A percentile compares a stretch with the other conserved stretches of the same genome.
Conservation (phyloP, 2,113 vertebrate genomes). For the Pavo muticus region DNA sequence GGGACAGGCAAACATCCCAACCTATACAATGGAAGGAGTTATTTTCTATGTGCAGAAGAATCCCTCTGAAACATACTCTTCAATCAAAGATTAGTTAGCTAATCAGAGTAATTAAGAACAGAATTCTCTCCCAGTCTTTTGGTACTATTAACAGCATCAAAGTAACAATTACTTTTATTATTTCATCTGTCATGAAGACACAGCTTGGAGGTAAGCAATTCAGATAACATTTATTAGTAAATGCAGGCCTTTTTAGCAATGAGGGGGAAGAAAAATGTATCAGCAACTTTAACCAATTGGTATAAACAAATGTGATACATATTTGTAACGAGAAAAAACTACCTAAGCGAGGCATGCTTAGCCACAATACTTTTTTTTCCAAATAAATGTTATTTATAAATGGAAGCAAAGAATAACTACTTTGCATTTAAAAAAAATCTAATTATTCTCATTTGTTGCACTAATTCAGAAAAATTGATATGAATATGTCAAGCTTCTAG, state of each 20-base stretch:
- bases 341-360: accelerated
- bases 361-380: not conserved
- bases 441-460: not conserved
- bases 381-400: not conserved
- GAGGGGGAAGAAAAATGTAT: not conserved
- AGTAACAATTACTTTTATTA: not conserved
- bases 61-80: not conserved
- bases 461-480: not conserved
- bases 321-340: not conserved
- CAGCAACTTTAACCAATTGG: not conserved
- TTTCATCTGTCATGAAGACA: not conserved
- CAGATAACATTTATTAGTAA: not conserved
- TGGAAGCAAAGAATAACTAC: not conserved
- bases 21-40: not conserved
- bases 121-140: not conserved
- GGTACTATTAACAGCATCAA: not conserved
- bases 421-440: not conserved
- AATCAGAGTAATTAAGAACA: not conserved
- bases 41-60: not conserved
- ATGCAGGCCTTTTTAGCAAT: not conserved
- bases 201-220: not conserved
- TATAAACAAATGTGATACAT: not conserved
- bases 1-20: accelerated
- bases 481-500: not conserved
- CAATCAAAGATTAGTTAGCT: not conserved